phyloP scores from a whole-genome alignment of 2,113 vertebrate genomes.

The Indicator indicator region DNA sequence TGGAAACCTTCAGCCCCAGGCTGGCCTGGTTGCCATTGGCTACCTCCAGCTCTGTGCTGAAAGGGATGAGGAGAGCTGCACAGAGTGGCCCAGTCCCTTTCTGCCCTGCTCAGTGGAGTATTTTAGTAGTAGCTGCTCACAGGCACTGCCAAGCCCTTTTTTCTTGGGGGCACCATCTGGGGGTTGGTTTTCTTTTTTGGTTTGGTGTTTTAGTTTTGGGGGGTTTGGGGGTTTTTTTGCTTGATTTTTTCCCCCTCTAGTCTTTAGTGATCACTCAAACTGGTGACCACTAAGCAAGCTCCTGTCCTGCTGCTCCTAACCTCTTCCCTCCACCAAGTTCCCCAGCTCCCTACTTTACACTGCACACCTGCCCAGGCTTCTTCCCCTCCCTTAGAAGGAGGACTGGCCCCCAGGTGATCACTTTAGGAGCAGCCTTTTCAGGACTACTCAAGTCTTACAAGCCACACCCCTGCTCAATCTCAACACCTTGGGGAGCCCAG shows the following conservation, averaged over 20 bases:
- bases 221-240: background rate
- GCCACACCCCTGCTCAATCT: background rate
- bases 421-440: background rate
- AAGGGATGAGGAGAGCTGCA: background rate
- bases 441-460: background rate
- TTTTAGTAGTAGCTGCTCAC: background rate
- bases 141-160: background rate
- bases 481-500: background rate
- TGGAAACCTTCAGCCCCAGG: background rate
- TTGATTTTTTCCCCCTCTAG: background rate
- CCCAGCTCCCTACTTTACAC: background rate
- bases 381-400: background rate
- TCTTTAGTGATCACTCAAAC: background rate
- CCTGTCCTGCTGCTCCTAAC: background rate
- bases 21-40: background rate
- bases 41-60: background rate
- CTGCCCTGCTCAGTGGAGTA: background rate
- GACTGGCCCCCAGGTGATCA: background rate
- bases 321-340: background rate
- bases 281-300: background rate
- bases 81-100: background rate
- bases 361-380: background rate
- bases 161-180: background rate
- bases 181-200: too few species aligned
- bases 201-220: too few species aligned